Evolutionary conservation across 2,113 vertebrate genomes (phyloP).

Genomic region (Chroicocephalus ridibundus): DNA sequence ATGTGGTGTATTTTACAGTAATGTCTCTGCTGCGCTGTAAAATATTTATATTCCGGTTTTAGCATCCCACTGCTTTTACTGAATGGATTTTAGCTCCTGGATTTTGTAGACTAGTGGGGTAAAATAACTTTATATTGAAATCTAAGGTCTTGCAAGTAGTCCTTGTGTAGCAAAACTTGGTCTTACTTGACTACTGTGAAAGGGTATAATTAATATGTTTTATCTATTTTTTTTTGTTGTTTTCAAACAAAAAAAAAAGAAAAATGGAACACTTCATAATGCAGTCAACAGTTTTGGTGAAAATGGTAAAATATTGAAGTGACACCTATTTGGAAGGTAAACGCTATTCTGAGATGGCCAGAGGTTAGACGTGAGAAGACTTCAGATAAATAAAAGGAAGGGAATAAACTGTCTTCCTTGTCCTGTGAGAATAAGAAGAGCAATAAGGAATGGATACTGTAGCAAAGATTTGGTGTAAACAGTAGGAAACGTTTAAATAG

Average conservation of each 20-base stretch:
- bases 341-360: neutral
- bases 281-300: neutral
- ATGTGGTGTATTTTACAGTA: neutral
- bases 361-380: neutral
- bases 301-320: neutral
- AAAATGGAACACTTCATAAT: neutral
- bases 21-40: neutral
- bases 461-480: neutral
- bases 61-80: neutral
- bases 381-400: neutral
- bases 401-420: neutral
- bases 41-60: neutral
- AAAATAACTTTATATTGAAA: neutral
- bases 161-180: neutral
- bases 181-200: neutral
- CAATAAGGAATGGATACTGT: neutral
- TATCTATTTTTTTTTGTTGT: neutral
- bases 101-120: neutral
- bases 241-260: neutral
- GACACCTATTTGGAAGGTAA: neutral
- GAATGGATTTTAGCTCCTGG: neutral
- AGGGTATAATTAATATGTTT: neutral
- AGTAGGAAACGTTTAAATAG: neutral
- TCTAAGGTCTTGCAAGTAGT: neutral
- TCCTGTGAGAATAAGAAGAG: neutral